Conservation (phyloP, 2,888 invertebrate species). For the Cephus spinipes region DNA sequence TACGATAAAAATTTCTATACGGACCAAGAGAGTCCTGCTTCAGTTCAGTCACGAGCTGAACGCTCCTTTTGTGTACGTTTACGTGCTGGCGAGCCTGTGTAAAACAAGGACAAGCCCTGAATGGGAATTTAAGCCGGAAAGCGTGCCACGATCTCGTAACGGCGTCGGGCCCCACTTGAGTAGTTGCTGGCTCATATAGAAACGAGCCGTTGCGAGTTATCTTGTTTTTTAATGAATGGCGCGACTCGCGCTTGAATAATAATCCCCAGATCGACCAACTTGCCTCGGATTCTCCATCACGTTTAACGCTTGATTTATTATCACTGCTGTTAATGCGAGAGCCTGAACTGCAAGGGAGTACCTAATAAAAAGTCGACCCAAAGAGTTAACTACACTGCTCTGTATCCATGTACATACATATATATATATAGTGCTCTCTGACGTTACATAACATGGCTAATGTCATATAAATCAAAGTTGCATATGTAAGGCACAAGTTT, state of each 20-base stretch:
- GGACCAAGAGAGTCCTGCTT: not conserved
- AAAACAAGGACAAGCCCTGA: constrained; percentile 6
- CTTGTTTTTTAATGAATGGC: constrained; percentile 5
- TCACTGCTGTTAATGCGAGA: no score
- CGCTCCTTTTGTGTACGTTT: constrained; percentile 13
- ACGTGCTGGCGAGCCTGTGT: constrained; percentile 2
- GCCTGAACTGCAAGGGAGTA: no score
- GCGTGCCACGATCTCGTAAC: constrained; percentile 1
- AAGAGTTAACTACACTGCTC: no score
- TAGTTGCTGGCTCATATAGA: not conserved
- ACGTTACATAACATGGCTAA: no score
- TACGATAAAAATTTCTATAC: not conserved
- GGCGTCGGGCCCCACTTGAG: not conserved
- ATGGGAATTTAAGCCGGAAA: constrained; percentile 13
- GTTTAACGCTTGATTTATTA: constrained; percentile 34
- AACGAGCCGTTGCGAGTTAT: not conserved
- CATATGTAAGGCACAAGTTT: no score
- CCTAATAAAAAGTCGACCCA: no score
- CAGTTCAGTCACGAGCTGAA: constrained; percentile 22
- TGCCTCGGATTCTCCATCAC: constrained; percentile 31
- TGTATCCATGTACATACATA: no score
- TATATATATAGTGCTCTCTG: no score
- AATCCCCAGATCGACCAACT: constrained; percentile 36
- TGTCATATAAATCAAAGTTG: no score
- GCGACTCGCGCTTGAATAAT: constrained; percentile 33